Evolutionary conservation across 2,888 invertebrate species (phyloP).

Genomic region (Halictus ligatus): DNA sequence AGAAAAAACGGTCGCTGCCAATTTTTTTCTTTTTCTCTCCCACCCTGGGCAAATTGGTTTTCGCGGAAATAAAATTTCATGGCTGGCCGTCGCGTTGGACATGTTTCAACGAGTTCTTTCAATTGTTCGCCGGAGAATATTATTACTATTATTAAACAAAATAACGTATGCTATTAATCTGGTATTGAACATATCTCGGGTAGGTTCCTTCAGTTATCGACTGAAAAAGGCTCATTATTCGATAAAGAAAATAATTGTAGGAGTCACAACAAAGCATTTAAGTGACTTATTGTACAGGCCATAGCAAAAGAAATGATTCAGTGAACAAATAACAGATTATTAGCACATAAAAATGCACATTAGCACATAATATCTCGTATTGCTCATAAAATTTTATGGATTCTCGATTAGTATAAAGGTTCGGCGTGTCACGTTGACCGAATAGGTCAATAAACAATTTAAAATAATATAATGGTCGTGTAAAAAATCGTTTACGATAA

Average conservation of each 20-base stretch:
- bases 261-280: not conserved
- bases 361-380: too few relatives aligned
- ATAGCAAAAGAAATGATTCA: not conserved
- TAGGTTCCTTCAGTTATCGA: too few relatives aligned
- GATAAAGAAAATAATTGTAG: not conserved
- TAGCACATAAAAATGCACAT: too few relatives aligned
- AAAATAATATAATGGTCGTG: not conserved
- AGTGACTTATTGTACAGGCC: not conserved
- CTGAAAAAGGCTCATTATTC: too few relatives aligned
- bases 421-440: not conserved
- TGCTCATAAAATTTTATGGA: not conserved
- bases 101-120: not conserved
- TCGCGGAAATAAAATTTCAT: not conserved
- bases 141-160: too few relatives aligned
- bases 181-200: too few relatives aligned
- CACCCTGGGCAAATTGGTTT: not conserved
- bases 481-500: not conserved
- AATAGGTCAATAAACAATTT: not conserved
- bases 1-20: not conserved
- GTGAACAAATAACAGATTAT: not conserved
- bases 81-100: not conserved
- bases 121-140: too few relatives aligned
- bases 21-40: not conserved
- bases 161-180: too few relatives aligned
- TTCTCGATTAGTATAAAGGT: not conserved